Percentiles rank a stretch among this genome's conserved stretches.
phyloP scores from a whole-genome alignment of 2,797 vertebrate genomes.

The Crocidura indochinensis region DNA sequence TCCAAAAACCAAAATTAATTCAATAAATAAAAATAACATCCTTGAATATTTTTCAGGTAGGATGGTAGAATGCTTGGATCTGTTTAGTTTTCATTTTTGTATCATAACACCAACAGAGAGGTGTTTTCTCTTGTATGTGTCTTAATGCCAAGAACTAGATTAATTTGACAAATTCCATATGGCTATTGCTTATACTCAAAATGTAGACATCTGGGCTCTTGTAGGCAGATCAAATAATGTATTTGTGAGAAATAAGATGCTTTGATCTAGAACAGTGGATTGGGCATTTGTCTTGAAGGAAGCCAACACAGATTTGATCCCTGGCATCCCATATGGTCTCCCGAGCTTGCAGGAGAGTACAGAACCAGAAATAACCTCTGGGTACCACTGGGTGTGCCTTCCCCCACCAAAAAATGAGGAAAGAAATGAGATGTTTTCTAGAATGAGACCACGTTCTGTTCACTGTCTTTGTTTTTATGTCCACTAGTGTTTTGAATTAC shows the following conservation, averaged over 20 bases:
- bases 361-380: too few species aligned
- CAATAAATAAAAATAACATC: background rate
- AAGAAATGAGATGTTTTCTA: conserved; percentile 38
- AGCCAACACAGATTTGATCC: too few species aligned
- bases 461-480: background rate
- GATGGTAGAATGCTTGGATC: background rate
- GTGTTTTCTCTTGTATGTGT: background rate
- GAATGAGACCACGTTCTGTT: conserved; percentile 23
- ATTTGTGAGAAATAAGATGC: conserved; percentile 19
- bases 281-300: too few species aligned
- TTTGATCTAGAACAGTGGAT: background rate
- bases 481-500: background rate
- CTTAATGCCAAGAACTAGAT: background rate
- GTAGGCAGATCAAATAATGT: background rate
- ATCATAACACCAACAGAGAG: conserved; percentile 26
- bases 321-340: too few species aligned
- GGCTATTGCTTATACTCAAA: background rate
- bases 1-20: too few species aligned
- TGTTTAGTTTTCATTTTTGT: conserved; percentile 30
- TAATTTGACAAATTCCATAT: conserved; percentile 35
- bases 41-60: conserved; percentile 2
- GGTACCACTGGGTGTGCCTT: too few species aligned
- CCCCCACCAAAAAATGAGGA: too few species aligned
- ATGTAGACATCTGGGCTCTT: background rate
- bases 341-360: too few species aligned